phyloP scores from a whole-genome alignment of 2,797 vertebrate species.

The Lepus townsendii region DNA sequence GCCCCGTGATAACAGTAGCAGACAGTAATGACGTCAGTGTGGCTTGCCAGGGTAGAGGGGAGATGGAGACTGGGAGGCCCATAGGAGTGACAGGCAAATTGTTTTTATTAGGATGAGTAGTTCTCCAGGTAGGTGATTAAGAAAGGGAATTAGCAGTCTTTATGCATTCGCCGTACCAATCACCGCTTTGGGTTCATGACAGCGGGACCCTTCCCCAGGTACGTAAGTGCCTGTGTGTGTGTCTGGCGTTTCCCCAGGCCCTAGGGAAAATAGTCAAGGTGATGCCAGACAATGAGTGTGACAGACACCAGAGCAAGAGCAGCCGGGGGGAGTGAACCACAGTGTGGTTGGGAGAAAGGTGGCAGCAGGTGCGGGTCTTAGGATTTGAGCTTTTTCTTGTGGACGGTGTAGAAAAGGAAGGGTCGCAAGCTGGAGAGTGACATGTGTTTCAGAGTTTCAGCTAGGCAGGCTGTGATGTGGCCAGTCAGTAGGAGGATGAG shows the following conservation, averaged over 20 bases:
- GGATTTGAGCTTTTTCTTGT: neutral
- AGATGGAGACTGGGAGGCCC: neutral
- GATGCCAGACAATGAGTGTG: neutral
- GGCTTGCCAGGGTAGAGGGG: neutral
- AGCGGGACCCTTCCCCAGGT: neutral
- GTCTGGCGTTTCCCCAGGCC: neutral
- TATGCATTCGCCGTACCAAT: neutral
- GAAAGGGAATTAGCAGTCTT: neutral
- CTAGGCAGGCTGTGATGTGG: neutral
- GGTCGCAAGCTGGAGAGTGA: neutral
- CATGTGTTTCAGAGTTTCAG: constrained; percentile 23
- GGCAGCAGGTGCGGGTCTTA: neutral
- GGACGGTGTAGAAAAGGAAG: neutral
- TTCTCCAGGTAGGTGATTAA: neutral
- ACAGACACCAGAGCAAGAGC: neutral
- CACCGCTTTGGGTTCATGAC: constrained; percentile 7
- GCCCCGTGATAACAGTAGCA: neutral
- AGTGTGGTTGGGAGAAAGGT: neutral
- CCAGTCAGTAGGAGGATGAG: neutral
- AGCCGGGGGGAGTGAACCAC: no score
- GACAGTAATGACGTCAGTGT: neutral
- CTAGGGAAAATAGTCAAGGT: neutral
- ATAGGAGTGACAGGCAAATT: neutral
- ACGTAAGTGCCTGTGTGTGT: neutral
- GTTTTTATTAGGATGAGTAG: constrained; percentile 9